Conservation (phyloP, 2,888 invertebrate species). For the Chymomyza caudatula region DNA sequence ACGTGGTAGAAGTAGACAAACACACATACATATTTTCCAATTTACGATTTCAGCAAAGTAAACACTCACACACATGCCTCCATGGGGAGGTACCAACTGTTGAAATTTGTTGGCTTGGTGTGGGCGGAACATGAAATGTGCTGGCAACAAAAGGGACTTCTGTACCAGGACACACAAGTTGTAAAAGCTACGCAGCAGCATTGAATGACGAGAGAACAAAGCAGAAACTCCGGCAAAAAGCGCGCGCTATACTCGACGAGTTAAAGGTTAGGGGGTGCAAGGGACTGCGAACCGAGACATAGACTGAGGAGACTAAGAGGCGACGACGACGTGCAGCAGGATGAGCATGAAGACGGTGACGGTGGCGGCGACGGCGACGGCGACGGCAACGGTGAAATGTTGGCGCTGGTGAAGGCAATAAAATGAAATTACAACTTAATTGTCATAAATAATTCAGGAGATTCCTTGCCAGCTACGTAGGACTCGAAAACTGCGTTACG, state of each 20-base stretch:
- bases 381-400: constrained; percentile 46
- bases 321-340: not conserved
- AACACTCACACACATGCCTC: constrained; percentile 1
- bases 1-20: constrained; percentile 43
- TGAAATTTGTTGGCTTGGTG: not conserved
- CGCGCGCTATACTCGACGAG: constrained; percentile 1
- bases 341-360: not conserved
- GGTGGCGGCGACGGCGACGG: not conserved
- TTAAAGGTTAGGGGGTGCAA: not conserved
- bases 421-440: constrained; percentile 69
- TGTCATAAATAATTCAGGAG: constrained; percentile 67
- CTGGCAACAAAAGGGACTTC: not conserved
- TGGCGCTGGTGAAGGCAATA: constrained; percentile 58
- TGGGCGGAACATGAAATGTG: not conserved
- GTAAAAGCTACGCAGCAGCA: not conserved
- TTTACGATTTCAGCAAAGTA: constrained; percentile 43
- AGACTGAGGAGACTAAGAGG: constrained; percentile 1
- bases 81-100: not conserved
- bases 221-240: constrained; percentile 6
- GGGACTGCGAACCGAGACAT: constrained; percentile 4
- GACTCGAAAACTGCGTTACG: constrained; percentile 42
- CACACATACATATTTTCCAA: constrained; percentile 59
- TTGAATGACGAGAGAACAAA: constrained; percentile 51
- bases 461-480: constrained; percentile 42
- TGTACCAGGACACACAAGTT: not conserved